phyloP scores from a whole-genome alignment of 1,140 invertebrate species.

The Drosophila kohkoa region DNA sequence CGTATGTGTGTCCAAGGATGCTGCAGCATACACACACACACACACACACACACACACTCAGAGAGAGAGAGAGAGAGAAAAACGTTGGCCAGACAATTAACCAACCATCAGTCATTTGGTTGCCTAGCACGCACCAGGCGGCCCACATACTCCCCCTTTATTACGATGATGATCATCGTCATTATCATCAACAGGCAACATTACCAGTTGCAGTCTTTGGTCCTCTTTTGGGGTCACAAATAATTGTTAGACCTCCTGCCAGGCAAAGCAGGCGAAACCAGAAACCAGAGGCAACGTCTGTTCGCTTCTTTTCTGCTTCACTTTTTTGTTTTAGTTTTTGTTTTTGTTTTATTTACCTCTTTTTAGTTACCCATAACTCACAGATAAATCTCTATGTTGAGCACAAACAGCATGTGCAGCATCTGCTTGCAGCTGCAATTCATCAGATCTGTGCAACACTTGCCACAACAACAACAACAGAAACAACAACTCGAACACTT shows the following conservation, averaged over 20 bases:
- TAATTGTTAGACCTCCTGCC: constrained; percentile 53
- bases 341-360: not conserved
- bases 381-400: constrained; percentile 1
- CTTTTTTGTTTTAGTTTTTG: not conserved
- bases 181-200: not conserved
- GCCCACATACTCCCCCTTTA: not conserved
- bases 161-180: too few relatives aligned
- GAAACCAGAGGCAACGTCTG: too few relatives aligned
- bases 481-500: too few relatives aligned
- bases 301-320: not conserved
- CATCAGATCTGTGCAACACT: not conserved
- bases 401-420: not conserved
- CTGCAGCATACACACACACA: too few relatives aligned
- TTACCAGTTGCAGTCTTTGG: constrained; percentile 39
- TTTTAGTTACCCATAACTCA: constrained; percentile 11
- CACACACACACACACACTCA: constrained; percentile 31
- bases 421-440: not conserved
- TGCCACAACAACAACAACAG: not conserved
- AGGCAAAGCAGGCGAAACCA: not conserved
- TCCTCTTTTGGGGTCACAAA: constrained; percentile 55
- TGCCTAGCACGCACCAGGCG: constrained; percentile 64
- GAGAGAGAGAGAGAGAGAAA: constrained; percentile 28
- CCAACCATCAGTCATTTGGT: constrained; percentile 80
- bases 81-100: constrained; percentile 80
- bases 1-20: too few relatives aligned